Evolutionary conservation across 2,797 vertebrate genomes (phyloP), one percentile per base, ranked within the genome.

Genomic region (Carapus acus): DNA sequence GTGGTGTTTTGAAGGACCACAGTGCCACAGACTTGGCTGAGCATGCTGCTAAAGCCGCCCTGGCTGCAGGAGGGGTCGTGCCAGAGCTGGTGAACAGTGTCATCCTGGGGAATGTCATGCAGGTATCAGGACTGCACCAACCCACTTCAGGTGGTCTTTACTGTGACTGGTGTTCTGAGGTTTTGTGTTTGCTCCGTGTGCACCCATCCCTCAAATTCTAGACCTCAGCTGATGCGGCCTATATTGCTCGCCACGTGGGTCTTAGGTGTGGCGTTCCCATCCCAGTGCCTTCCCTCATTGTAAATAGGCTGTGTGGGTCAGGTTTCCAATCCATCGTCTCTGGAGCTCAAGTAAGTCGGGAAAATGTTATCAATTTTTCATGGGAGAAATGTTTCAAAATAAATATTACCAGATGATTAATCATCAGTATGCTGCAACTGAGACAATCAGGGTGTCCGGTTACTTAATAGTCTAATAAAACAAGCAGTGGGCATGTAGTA

Each of bases 301-400:
- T 99, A 37, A 99, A 98, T 71, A 89, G 96, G 4, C 90, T 99
- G 20, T 99, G 96, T 65, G 96, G 96, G 33, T 99, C 96, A 44
- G 95, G 96, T 31, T 99, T 98, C 85, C 96, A 99, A 63, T 88
- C 95, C 54, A 87, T 98, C 44, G 86, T 92, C 75, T 95, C 37
- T 7, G 95, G 95, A 7, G 89, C 92, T 65, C 94, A 98, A 74
- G 94, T 97, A 90, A 45, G 68, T 6, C n/a, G 48, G 36, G 16
- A 21, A 11, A 15, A 3, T 15, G n/a, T 9, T 11, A 36, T 36
- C 33, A 36, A 20, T n/a, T n/a, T n/a, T n/a, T n/a, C n/a, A n/a
- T n/a, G n/a, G n/a, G n/a, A n/a, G n/a, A n/a, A n/a, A n/a, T n/a
- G n/a, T n/a, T n/a, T n/a, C n/a, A n/a, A n/a, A n/a, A n/a, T n/a